Evolutionary conservation across 2,797 vertebrate species (phyloP).

Genomic region (Danio choprae): DNA sequence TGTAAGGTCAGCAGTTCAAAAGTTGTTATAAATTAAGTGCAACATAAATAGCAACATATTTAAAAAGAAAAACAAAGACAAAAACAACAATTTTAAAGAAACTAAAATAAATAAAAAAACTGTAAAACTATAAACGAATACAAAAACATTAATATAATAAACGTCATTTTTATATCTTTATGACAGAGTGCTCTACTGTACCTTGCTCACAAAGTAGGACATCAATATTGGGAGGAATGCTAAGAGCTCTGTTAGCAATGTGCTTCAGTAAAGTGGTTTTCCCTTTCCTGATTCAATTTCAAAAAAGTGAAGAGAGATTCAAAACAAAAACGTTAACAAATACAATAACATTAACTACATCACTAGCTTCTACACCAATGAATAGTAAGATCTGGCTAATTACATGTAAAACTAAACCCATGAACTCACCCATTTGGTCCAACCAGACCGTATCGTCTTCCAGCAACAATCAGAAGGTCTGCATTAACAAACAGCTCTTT

Average conservation of each 20-base stretch:
- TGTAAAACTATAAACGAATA: neutral
- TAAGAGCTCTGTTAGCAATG: constrained; percentile 90
- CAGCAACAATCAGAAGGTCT: constrained; percentile 90
- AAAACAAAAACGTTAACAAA: too few relatives aligned
- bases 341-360: neutral
- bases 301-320: too few relatives aligned
- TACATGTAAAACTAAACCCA: neutral
- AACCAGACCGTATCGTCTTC: constrained; percentile 92
- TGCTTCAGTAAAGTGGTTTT: constrained; percentile 95
- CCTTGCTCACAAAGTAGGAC: constrained; percentile 94
- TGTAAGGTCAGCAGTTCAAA: too few relatives aligned
- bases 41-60: too few relatives aligned
- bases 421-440: constrained; percentile 90
- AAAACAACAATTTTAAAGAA: too few relatives aligned
- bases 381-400: too few relatives aligned
- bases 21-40: too few relatives aligned
- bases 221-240: constrained; percentile 93
- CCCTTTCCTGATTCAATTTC: constrained; percentile 82
- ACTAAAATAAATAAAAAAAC: too few relatives aligned
- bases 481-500: constrained; percentile 94
- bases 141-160: neutral
- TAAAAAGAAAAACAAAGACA: too few relatives aligned
- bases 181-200: constrained; percentile 57
- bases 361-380: too few relatives aligned
- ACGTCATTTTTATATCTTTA: too few relatives aligned